Conservation (phyloP, 2,888 invertebrate species). For the Boloria euphrosyne region DNA sequence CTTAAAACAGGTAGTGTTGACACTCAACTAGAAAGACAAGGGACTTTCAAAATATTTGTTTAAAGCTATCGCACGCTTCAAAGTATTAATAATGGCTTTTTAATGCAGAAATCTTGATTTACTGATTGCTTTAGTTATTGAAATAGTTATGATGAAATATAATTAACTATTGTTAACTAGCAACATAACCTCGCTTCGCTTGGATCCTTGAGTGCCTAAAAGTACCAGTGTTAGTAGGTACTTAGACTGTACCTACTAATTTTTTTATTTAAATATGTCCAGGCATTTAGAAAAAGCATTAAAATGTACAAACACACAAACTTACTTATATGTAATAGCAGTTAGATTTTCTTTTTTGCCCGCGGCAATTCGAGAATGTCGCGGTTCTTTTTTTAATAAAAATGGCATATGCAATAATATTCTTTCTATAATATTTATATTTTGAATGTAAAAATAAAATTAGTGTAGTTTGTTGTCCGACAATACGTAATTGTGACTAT, state of each 20-base stretch:
- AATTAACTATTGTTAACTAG: no score
- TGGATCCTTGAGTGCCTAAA: no score
- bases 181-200: no score
- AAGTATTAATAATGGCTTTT: no score
- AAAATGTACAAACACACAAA: no score
- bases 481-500: constrained; percentile 36
- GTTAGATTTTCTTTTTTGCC: not conserved
- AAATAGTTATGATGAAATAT: no score
- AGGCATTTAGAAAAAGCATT: no score
- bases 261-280: no score
- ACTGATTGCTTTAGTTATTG: no score
- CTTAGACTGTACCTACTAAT: no score
- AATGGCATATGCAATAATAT: not conserved
- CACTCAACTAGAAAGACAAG: not conserved
- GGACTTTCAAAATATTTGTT: constrained; percentile 9
- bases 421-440: not conserved
- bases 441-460: constrained; percentile 16
- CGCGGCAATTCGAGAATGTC: not conserved
- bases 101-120: no score
- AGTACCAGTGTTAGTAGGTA: no score
- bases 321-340: not conserved
- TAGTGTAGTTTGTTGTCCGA: constrained; percentile 16
- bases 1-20: constrained; percentile 11
- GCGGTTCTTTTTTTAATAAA: not conserved
- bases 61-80: constrained; percentile 5